These are phyloP conservation scores for Baryphthengus martii DNA, from an alignment of 2,113 vertebrate species.

Conservation along the genomic window DNA sequence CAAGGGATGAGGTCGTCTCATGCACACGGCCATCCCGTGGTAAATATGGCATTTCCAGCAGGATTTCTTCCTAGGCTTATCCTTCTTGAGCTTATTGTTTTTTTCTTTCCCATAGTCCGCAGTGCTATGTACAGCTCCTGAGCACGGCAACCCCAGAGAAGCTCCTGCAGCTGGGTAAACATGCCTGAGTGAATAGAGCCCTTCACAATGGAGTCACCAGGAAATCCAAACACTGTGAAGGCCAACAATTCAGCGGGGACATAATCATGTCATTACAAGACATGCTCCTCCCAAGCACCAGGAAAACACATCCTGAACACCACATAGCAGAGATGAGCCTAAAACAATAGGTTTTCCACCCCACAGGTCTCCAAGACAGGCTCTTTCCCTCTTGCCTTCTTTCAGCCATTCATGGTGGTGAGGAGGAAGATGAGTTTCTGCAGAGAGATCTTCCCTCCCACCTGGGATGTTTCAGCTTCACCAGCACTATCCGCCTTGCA, in stretches of 20 bases:
- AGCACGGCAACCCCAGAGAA: background rate
- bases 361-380: background rate
- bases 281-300: background rate
- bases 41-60: background rate
- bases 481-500: background rate
- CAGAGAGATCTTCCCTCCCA: background rate
- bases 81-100: background rate
- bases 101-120: background rate
- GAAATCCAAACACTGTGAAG: slow-evolving; percentile 31
- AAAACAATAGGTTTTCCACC: background rate
- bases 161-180: slow-evolving; percentile 61
- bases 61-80: background rate
- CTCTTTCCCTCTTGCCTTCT: background rate
- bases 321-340: background rate
- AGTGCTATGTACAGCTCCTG: background rate
- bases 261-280: background rate
- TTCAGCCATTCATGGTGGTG: background rate
- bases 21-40: rapidly evolving
- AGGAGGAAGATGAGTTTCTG: background rate
- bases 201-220: slow-evolving; percentile 41
- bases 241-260: background rate
- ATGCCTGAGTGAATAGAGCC: background rate
- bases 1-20: background rate
- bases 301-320: background rate
- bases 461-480: background rate